Base-by-base conservation (phyloP, 1,140 invertebrate species). In the Akabosia matsudoensis region DNA sequence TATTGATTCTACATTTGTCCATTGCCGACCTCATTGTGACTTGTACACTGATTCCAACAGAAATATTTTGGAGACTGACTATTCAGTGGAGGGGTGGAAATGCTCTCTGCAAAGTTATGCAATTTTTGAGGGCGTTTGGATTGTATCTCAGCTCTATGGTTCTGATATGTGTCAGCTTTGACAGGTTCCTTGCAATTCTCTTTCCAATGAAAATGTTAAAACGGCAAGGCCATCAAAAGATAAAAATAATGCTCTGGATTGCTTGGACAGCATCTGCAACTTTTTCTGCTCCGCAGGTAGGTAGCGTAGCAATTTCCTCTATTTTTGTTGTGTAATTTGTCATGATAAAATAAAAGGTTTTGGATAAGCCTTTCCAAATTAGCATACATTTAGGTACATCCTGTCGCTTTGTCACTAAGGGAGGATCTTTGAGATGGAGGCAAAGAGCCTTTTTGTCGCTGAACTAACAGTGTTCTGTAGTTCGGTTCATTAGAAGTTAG, bases 61-160 rank as follows among this genome's bases (percentile, higher is more conserved):
- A 80, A 45, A 87, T 93, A 74, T 88, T 88, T 0, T 94, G 92
- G 92, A 86, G 92, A 70, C 85, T 92, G 34, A 93, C 91, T 0
- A 90, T 91, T 3, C 88, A 90, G 70, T 94, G 92, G 92, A 81
- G 90, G 16, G 91, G 90, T 0, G 92, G 92, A 1, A 92, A 93
- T 82, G 79, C 88, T 0, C 88, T 89, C 2, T 95, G 93, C 83
- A 91, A 92, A 82, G 82, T 91, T 24, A 88, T 93, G 33, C 87
- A 90, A 74, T 93, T 93, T 82, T 85, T 92, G 71, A 85, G 92
- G 72, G 91, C 91, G 0, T 92, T 94, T 81, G 92, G 92, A 14
- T 88, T 92, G 18, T 94, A 94, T 82, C 85, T 93, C 0, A 92
- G 91, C 0, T 93, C 91, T n/a, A 92, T 92, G 83, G 89, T 94